Evolutionary conservation across 2,888 invertebrate species (phyloP).

Genomic region (Pelosia muscerda): DNA sequence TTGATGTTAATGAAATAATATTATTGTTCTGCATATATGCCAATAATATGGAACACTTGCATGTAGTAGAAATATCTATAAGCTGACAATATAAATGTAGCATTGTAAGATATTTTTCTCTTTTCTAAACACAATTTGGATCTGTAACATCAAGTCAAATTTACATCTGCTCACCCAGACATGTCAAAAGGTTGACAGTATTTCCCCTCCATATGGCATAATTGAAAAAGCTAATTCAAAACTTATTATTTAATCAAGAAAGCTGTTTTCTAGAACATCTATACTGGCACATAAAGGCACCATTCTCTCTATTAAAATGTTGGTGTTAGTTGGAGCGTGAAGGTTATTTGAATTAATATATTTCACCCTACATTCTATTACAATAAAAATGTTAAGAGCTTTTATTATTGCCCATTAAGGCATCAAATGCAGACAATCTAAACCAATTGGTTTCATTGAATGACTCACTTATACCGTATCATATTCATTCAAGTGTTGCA

Average conservation of each 20-base stretch:
- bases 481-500: constrained; percentile 4
- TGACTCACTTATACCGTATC: not conserved
- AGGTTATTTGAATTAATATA: constrained; percentile 13
- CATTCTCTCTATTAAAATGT: not conserved
- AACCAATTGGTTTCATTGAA: constrained; percentile 11
- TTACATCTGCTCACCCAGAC: too few relatives aligned
- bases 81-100: too few relatives aligned
- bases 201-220: too few relatives aligned
- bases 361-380: constrained; percentile 1
- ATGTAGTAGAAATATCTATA: too few relatives aligned
- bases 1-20: too few relatives aligned
- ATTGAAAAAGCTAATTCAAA: too few relatives aligned
- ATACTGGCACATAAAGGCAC: not conserved
- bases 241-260: not conserved
- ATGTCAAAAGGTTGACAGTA: too few relatives aligned
- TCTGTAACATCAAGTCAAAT: too few relatives aligned
- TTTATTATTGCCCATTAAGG: not conserved
- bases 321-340: constrained; percentile 7
- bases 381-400: not conserved
- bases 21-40: too few relatives aligned
- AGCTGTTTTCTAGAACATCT: not conserved
- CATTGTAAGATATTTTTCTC: too few relatives aligned
- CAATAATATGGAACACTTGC: too few relatives aligned
- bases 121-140: too few relatives aligned
- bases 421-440: not conserved